Conservation (phyloP, 2,113 vertebrate species). For the Fulmarus glacialis region DNA sequence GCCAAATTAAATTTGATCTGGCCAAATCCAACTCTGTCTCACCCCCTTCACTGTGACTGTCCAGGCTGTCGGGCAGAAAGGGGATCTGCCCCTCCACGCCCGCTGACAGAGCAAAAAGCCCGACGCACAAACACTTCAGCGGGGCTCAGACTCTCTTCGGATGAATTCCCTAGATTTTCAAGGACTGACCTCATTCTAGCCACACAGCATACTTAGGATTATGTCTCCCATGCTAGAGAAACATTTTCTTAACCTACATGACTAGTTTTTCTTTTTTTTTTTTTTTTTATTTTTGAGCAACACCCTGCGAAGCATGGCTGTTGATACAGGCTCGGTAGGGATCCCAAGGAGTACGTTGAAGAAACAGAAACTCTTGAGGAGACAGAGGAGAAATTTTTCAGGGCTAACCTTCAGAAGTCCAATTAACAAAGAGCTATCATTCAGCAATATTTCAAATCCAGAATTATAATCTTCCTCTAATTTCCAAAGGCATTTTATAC, state of each 20-base stretch:
- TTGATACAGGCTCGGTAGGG: neutral
- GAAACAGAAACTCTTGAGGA: neutral
- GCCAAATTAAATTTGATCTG: conserved; percentile 40
- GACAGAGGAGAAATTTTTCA: neutral
- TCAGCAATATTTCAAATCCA: neutral
- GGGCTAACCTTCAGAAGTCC: neutral
- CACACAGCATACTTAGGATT: neutral
- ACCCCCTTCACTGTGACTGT: neutral
- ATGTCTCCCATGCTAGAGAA: neutral
- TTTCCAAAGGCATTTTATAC: neutral
- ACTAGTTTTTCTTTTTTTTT: neutral
- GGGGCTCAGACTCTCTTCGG: neutral
- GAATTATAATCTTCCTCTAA: neutral
- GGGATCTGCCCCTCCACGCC: neutral
- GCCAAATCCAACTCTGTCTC: neutral
- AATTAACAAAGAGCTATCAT: neutral
- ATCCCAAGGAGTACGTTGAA: neutral
- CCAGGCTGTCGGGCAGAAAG: neutral
- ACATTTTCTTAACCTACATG: conserved; percentile 4
- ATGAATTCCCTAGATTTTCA: neutral
- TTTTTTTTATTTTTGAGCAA: neutral
- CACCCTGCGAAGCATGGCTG: neutral
- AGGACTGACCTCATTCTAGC: neutral
- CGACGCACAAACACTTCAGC: neutral
- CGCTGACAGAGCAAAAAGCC: conserved; percentile 7